Evolutionary conservation across 2,888 invertebrate species (phyloP), one percentile per base, ranked within the genome.

Genomic region (Stenodema calcarata): DNA sequence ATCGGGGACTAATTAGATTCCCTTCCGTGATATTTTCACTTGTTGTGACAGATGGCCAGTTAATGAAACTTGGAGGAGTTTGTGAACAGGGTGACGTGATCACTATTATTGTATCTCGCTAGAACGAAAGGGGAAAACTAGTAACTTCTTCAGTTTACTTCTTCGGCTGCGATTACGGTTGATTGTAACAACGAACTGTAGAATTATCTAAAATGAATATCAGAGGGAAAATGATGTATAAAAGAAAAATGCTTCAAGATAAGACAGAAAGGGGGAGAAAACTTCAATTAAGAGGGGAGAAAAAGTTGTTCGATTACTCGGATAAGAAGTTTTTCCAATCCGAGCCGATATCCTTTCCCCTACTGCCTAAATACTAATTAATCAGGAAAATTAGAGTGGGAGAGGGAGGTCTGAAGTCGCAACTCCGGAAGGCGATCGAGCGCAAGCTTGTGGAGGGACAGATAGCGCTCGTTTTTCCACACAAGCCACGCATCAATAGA

Each of bases 321-420:
- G 62, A 62, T 62, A 62, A 62, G 62, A 62, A 62, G 62, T 62
- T 62, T 23, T 62, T 62, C 73, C 73, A 73, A 73, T 73, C 35
- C 16, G 9, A 23, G 27, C 70, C 28, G 73, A 30, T 73, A 73
- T 41, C 73, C 16, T 9, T 6, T 30, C 35, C 12, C 7, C 73
- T 62, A 23, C 62, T 23, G 23, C 23, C 62, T 12, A 62, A 62
- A 18, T 35, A 30, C 30, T 73, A 73, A 73, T 73, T 73, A 73
- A 73, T 73, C 73, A 73, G 73, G n/a, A 73, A 62, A 35, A 41
- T 35, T 35, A 18, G 35, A 9, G 54, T 3, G 11, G 54, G 18
- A 54, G 54, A 4, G 18, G 54, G 54, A 16, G 41, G 73, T 28
- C 28, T 7, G 28, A 28, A 70, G 70, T 16, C n/a, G 35, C 23